Base-by-base conservation (phyloP, 2,888 invertebrate species). In the Nomada ferruginata region DNA sequence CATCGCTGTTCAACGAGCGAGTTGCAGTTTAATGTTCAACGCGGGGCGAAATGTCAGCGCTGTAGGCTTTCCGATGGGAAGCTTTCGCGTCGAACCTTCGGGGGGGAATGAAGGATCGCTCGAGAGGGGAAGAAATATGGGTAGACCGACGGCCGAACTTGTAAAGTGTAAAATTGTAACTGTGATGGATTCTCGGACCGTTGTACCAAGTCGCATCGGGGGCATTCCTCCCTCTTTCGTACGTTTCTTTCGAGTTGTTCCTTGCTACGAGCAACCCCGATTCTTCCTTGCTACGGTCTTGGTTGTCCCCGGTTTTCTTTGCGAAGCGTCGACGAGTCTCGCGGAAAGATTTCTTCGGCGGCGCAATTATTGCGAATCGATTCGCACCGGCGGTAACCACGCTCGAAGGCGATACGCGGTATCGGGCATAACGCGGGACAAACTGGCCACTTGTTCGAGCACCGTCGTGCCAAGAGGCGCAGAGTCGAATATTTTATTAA, bases 91-190 rank as follows among this genome's bases (percentile, higher is more conserved):
- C 2, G 11, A 23, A 13, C 13, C 47, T 0, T 15, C 1, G 3
- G 53, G 36, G 53, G 47, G 66, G 55, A 50, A 15, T 47, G 20
- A 55, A 55, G 69, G 18, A 55, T 70, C 50, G 47, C 47, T 55
- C 26, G 68, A 64, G 26, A n/a, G 55, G 60, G 42, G 66, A 11
- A 52, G 15, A 76, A 52, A 50, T 50, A 70, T 76, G 68, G 81
- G 50, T 69, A 50, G 50, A 59, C 66, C 26, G 20, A 60, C 73
- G 74, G 71, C 66, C 64, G 75, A 61, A 26, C 29, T 59, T 75
- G 82, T 70, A 83, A 82, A 78, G 78, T 79, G 82, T 79, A 82
- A 82, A 74, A 83, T 76, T 69, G 72, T 76, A 75, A 84, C 84
- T 77, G 80, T 76, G 84, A 84, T 83, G 72, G 74, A 74, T 70